phyloP scores from a whole-genome alignment of 2,888 invertebrate species.

The Drosophila kambysellisi region DNA sequence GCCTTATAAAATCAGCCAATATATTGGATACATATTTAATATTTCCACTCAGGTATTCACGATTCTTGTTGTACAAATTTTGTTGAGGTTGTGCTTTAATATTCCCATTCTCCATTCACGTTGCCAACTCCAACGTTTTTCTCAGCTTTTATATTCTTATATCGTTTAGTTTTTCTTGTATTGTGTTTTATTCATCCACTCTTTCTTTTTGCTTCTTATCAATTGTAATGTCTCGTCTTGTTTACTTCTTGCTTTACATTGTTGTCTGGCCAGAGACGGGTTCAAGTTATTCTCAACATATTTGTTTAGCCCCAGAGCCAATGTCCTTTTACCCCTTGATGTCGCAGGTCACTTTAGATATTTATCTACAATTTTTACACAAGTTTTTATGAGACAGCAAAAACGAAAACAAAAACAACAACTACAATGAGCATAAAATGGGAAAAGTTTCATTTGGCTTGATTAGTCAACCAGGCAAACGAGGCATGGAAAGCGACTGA shows the following conservation, averaged over 20 bases:
- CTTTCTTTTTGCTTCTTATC: slow-evolving; percentile 39
- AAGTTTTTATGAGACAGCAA: slow-evolving; percentile 40
- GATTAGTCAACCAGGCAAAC: slow-evolving; percentile 40
- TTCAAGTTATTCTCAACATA: slow-evolving; percentile 33
- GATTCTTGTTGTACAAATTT: neutral
- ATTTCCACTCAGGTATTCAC: neutral
- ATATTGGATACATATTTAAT: neutral
- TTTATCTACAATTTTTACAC: slow-evolving; percentile 48
- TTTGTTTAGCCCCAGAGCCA: slow-evolving; percentile 33
- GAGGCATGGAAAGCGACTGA: neutral
- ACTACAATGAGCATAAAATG: slow-evolving; percentile 39
- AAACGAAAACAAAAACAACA: slow-evolving; percentile 26
- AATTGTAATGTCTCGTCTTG: slow-evolving; percentile 45
- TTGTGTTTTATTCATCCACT: slow-evolving; percentile 8
- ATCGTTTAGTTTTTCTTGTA: slow-evolving; percentile 18
- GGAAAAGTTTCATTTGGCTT: slow-evolving; percentile 55
- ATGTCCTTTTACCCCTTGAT: slow-evolving; percentile 27
- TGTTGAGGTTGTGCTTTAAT: neutral
- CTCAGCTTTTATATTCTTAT: slow-evolving; percentile 15
- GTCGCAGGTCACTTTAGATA: slow-evolving; percentile 48
- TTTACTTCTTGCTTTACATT: slow-evolving; percentile 37
- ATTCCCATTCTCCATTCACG: slow-evolving; percentile 9
- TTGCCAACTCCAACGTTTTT: slow-evolving; percentile 23
- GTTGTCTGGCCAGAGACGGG: slow-evolving; percentile 32
- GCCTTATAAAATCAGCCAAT: neutral